These are phyloP conservation scores for Euzophera pinguis DNA, from an alignment of 2,888 invertebrate species.

Conservation along the genomic window DNA sequence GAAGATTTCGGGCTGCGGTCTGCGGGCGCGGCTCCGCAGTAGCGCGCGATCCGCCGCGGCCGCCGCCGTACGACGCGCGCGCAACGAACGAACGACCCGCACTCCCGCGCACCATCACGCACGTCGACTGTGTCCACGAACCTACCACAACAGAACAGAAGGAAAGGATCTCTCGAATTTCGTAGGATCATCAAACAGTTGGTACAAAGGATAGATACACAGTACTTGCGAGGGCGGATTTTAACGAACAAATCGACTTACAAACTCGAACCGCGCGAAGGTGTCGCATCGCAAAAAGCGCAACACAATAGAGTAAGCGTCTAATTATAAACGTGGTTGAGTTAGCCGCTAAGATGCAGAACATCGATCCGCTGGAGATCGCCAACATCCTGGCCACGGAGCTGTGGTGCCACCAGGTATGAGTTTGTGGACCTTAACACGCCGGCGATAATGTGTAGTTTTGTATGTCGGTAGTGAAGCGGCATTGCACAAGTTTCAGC, in stretches of 20 bases:
- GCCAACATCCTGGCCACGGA: slow-evolving; percentile 91
- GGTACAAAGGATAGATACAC: slow-evolving; percentile 51
- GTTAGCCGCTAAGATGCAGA: slow-evolving; percentile 66
- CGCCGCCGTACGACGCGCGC: slow-evolving; percentile 77
- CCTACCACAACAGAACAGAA: slow-evolving; percentile 36
- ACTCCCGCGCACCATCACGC: slow-evolving; percentile 69
- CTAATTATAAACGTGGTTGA: slow-evolving; percentile 76
- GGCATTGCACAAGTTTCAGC: not conserved
- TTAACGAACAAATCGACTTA: slow-evolving; percentile 77
- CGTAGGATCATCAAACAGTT: slow-evolving; percentile 21
- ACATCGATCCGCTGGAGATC: slow-evolving; percentile 91
- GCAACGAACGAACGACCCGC: slow-evolving; percentile 80
- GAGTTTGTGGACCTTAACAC: slow-evolving; percentile 7
- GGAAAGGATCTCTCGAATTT: not conserved
- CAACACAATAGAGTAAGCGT: slow-evolving; percentile 78
- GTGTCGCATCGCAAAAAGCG: slow-evolving; percentile 79
- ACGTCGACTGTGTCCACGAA: slow-evolving; percentile 54
- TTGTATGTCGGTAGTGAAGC: not conserved
- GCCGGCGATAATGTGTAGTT: not conserved
- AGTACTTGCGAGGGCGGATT: slow-evolving; percentile 73
- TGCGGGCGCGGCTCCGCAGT: slow-evolving; percentile 61
- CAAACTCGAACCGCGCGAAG: slow-evolving; percentile 75
- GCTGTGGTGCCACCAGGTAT: slow-evolving; percentile 91
- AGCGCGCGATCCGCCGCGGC: slow-evolving; percentile 78
- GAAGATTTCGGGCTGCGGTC: slow-evolving; percentile 66